Percentiles rank a stretch among this genome's conserved stretches.
Evolutionary conservation across 2,113 vertebrate genomes (phyloP).

Genomic region (Clarias magur): DNA sequence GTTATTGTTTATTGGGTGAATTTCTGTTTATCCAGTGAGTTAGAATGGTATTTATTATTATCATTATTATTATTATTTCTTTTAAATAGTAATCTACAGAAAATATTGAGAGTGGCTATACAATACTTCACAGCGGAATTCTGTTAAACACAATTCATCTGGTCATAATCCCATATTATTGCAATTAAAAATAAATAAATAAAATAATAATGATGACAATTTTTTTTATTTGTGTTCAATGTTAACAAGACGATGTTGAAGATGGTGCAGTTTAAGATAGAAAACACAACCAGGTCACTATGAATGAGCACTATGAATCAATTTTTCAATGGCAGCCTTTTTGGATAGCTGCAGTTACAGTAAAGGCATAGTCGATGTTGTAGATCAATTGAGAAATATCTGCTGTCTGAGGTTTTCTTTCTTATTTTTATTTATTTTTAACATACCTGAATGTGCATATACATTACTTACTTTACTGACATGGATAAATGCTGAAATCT

Average conservation of each 20-base stretch:
- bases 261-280: too few relatives aligned
- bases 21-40: conserved; percentile 3
- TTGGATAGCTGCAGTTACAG: neutral
- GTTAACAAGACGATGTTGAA: too few relatives aligned
- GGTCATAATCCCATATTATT: neutral
- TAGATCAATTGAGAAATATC: neutral
- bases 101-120: conserved; percentile 1
- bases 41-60: neutral
- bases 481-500: neutral
- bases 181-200: neutral
- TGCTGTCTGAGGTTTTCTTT: neutral
- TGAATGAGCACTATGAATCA: neutral
- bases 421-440: neutral
- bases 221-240: neutral
- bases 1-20: neutral
- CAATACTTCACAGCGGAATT: neutral
- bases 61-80: neutral
- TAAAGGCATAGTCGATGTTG: conserved; percentile 1
- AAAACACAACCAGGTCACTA: neutral
- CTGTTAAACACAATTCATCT: neutral
- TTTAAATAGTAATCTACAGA: conserved; percentile 12
- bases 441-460: neutral
- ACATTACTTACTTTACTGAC: too few relatives aligned
- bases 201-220: neutral
- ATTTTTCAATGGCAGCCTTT: conserved; percentile 9